A percentile compares a stretch with the other conserved stretches of the same genome.
These are phyloP conservation scores for Lomographa bimaculata DNA, from an alignment of 2,888 invertebrate genomes.

Conservation along the genomic window DNA sequence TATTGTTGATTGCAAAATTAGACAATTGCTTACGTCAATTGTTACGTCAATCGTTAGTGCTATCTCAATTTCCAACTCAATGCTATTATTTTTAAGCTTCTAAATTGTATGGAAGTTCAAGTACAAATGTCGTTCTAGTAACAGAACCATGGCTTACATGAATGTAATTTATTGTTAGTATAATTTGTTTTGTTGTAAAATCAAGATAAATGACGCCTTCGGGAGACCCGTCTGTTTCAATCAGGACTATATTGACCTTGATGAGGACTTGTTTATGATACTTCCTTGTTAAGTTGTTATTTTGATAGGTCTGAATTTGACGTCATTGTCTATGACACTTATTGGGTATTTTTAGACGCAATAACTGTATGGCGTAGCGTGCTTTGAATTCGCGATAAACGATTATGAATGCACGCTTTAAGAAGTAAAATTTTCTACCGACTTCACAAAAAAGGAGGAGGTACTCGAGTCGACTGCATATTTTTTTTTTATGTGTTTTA, in stretches of 20 bases:
- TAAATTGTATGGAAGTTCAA: background rate
- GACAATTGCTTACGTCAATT: conserved; percentile 19
- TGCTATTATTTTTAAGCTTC: background rate
- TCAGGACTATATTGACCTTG: conserved; percentile 15
- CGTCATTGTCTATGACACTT: background rate
- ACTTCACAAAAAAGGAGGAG: too few species aligned
- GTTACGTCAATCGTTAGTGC: background rate
- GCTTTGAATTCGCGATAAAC: too few species aligned
- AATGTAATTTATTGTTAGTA: conserved; percentile 3
- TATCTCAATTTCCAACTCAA: conserved; percentile 3
- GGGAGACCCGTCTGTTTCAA: conserved; percentile 13
- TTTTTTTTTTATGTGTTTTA: too few species aligned
- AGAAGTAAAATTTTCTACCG: too few species aligned
- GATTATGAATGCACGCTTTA: too few species aligned
- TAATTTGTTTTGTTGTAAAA: conserved; percentile 21
- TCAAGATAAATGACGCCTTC: conserved; percentile 16
- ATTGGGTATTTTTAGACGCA: too few species aligned
- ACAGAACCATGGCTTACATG: too few species aligned
- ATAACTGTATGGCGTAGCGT: too few species aligned
- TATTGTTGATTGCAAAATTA: conserved; percentile 15
- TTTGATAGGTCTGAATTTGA: background rate
- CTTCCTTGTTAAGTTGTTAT: conserved; percentile 10
- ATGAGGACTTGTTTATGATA: background rate
- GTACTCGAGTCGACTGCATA: too few species aligned
- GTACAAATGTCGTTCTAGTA: conserved; percentile 1